Evolutionary conservation across 92 coral and sea anemone species (phyloP), one percentile per base, ranked within the genome.

Genomic region (Galaxea fascicularis): DNA sequence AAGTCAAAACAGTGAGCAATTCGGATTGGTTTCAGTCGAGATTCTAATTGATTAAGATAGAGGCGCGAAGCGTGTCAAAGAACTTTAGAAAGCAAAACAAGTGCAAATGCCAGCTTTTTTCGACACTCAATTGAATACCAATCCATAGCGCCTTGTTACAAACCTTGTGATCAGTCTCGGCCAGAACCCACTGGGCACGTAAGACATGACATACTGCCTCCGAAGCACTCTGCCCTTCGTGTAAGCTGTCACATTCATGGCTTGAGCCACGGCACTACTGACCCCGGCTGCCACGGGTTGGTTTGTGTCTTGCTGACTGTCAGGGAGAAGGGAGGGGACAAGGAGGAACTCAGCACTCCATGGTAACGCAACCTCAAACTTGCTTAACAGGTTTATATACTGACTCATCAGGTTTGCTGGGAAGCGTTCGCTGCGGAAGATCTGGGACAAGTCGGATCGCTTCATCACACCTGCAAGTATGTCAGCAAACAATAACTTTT

Each of bases 171-270:
- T 94, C 53, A 96, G 89, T 52, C 99, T 88, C 0, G 99, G 98
- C 99, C 99, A 96, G 87, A 96, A 96, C 25, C 99, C 99, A 69
- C 99, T 94, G 24, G 99, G 99, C 27, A 96, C 95, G 79, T 96
- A 96, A 13, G 99, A 96, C 99, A 96, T 96, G 74, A 96, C 89
- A 77, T 96, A 93, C 85, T 96, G 99, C 69, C 99, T 73, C 51
- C 99, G 83, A 39, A 96, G 85, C 15, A 96, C 99, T n/a, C 95
- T 91, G 77, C 86, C 85, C 82, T 93, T 89, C 39, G 95, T 93
- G 72, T 96, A 96, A 28, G 99, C 98, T 0, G 93, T 90, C 83
- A 83, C 82, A 84, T 90, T 95, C 99, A 96, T 96, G 64, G 99
- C 94, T 12, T 92, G 80, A 18, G 98, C 94, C 22, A 96, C 96